These are phyloP conservation scores for Beris morrisii DNA, from an alignment of 2,888 invertebrate species.

Conservation along the genomic window DNA sequence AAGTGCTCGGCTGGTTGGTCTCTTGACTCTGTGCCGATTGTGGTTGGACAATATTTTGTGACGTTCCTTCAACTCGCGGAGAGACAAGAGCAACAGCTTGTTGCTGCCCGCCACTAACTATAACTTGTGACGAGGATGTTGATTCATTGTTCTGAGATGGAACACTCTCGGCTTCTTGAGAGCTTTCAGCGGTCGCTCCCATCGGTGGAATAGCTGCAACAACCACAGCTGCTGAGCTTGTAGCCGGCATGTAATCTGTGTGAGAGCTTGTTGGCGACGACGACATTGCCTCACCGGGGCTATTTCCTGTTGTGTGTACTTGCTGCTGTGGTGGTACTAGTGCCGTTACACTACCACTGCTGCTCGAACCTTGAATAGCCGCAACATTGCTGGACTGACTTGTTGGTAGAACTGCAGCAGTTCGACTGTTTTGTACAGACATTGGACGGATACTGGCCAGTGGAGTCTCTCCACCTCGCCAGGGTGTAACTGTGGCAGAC, in stretches of 20 bases:
- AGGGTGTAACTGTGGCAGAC: conserved; percentile 62
- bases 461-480: conserved; percentile 79
- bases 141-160: conserved; percentile 52
- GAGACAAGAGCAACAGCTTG: conserved; percentile 72
- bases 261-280: conserved; percentile 74
- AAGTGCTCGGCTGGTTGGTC: conserved; percentile 53
- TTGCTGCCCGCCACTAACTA: conserved; percentile 49
- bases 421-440: conserved; percentile 70
- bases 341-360: conserved; percentile 56
- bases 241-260: conserved; percentile 84
- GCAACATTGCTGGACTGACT: conserved; percentile 61
- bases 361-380: conserved; percentile 45
- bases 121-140: conserved; percentile 46
- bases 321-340: conserved; percentile 66
- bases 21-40: conserved; percentile 48
- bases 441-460: conserved; percentile 92
- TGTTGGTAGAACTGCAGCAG: conserved; percentile 78
- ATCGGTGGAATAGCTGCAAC: conserved; percentile 71
- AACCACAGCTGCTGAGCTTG: conserved; percentile 67
- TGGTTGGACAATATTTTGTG: conserved; percentile 48
- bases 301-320: conserved; percentile 60
- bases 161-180: conserved; percentile 55
- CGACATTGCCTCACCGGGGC: conserved; percentile 59
- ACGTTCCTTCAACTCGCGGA: conserved; percentile 70
- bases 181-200: conserved; percentile 56